Conservation (phyloP, 2,797 vertebrate genomes). For the Mastacembelus armatus region DNA sequence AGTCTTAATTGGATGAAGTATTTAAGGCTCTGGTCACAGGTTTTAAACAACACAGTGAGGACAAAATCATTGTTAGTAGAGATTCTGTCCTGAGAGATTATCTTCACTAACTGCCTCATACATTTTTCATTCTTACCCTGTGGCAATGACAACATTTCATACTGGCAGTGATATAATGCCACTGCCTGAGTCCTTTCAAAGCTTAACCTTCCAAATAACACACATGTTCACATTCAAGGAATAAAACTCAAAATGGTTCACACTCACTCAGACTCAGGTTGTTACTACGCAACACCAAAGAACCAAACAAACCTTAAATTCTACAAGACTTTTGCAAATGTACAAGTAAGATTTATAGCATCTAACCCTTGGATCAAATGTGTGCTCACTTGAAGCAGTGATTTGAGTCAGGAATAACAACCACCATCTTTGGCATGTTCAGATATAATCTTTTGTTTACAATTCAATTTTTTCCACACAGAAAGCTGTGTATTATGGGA, state of each 20-base stretch:
- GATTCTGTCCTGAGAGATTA: constrained; percentile 6
- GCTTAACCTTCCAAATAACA: constrained; percentile 11
- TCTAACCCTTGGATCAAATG: constrained; percentile 42
- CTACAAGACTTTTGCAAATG: constrained; percentile 23
- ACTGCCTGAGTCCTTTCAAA: constrained; percentile 22
- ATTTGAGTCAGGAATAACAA: constrained; percentile 56
- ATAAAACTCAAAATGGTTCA: neutral
- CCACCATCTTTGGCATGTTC: constrained; percentile 18
- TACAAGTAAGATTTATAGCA: constrained; percentile 37
- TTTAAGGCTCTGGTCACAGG: neutral
- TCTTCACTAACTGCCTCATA: neutral
- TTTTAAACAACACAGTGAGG: neutral
- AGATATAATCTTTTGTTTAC: constrained; percentile 65
- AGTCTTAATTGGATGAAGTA: neutral
- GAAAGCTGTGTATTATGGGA: constrained; percentile 31
- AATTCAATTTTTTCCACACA: constrained; percentile 32
- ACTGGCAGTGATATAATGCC: constrained; percentile 14
- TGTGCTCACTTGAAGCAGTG: constrained; percentile 32
- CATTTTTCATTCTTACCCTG: constrained; percentile 5
- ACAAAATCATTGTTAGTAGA: constrained; percentile 1
- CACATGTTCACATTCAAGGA: constrained; percentile 8
- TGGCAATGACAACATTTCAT: constrained; percentile 15
- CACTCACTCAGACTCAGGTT: neutral
- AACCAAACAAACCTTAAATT: constrained; percentile 49
- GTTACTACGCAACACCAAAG: constrained; percentile 6